Base-by-base conservation (phyloP, 2,797 vertebrate species). In the Odontamblyopus rebecca region DNA sequence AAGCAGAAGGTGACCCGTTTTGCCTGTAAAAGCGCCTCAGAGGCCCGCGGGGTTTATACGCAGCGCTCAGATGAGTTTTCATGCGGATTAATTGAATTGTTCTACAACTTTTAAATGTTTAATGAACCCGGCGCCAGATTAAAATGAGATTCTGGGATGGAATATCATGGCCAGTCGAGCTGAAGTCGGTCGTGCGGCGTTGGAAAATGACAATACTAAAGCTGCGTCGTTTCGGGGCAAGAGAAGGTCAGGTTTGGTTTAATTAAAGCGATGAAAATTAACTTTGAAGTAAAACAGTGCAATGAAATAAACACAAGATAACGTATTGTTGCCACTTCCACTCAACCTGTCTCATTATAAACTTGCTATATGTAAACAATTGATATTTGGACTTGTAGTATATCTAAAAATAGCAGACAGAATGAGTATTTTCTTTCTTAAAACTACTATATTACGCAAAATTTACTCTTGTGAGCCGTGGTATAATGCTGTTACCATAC, bases 121-220 rank as follows among this genome's bases (percentile, higher is more conserved):
- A 81, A 89, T 91, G 84, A 83, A 85, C 79, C 71, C 30, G 61
- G 13, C 51, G 64, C 71, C 70, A 38, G 72, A 85, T 86, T 82
- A 77, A 89, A 89, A 90, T 73, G 69, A 83, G 82, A 71, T 74
- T 74, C 26, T 73, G 64, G 38, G 68, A 85, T 85, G 32, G 44
- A 75, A 82, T 75, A 79, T 84, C 78, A 2, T 63, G 12, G 71
- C 66, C 74, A 64, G 71, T 68, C 67, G 80, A 82, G 83, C 79
- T 75, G 72, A 73, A 86, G 77, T 71, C 82, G 18, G 73, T 85
- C 81, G 68, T 71, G 63, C 9, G 7, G 35, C 9, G 35, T 67
- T 64, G 68, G 73, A 73, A 78, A 78, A 77, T 38, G 57, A 78
- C 71, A 73, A 74, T 48, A 61, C 73, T 35, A 71, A 18, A 60